Base-by-base conservation (phyloP, 1,140 invertebrate species). In the Panagrolaimus sp. region DNA sequence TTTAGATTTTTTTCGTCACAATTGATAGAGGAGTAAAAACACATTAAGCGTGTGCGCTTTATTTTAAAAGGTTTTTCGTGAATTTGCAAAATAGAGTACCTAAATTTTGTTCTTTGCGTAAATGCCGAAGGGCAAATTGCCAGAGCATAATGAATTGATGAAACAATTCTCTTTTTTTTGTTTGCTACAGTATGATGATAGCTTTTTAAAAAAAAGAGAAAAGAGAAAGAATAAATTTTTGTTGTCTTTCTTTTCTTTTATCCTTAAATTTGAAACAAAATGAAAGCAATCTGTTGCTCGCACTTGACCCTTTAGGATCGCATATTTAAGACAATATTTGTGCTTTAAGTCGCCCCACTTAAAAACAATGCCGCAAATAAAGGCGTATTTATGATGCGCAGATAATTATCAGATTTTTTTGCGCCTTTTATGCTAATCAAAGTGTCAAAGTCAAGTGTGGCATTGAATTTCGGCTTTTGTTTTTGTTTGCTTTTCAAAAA, bases 31-130 rank as follows among this genome's bases (percentile, higher is more conserved):
- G 21, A 21, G 28, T 21, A 58, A 58, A 58, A 58, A 58, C 52
- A 58, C 52, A 58, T 58, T 58, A 58, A 58, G 52, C 52, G 52
- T 58, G 48, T n/a, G 52, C 52, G 52, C 28, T 58, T 58, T 58
- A 58, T 58, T 58, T 58, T 58, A 58, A 58, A 58, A 58, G 52
- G 52, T 58, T 58, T 26, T 21, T 58, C 32, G 2, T 38, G 32
- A 38, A 38, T 38, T 38, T 38, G 7, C 2, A 38, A 38, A 4
- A 38, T 38, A 38, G 52, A 26, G 52, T 28, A 26, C 52, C 52
- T 12, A 58, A 58, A 58, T 58, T n/a, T 26, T 12, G 15, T 26
- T 26, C 12, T 28, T 21, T 21, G 21, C 52, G 21, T 58, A 26
- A 58, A 28, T 58, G n/a, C 21, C 10, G 52, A 58, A 12, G 21